Base-by-base conservation (phyloP, 2,113 vertebrate species). In the Actenoides lindsayi region DNA sequence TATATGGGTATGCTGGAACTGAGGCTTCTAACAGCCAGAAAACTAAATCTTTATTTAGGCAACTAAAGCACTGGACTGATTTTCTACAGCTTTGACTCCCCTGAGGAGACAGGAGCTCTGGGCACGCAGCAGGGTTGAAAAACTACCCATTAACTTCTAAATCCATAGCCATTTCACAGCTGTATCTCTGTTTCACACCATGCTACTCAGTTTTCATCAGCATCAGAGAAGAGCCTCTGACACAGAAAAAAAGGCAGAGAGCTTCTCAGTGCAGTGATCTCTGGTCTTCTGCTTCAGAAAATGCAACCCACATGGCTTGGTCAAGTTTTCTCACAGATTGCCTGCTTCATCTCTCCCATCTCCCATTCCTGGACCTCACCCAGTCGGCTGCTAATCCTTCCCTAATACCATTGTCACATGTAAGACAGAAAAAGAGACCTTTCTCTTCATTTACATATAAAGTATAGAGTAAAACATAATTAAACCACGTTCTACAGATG, bases 401-500 rank as follows among this genome's bases (percentile, higher is more conserved):
- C 25, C 51, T 53, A 56, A 68, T 46, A 37, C 2, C 3, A 0
- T 8, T 67, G 23, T 30, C 31, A 6, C 56, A 65, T 11, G 11
- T 74, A 62, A 95, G 68, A 73, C 7, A 63, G 79, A 88, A 87
- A 77, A 30, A 50, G 11, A 74, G 13, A 87, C 20, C 6, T 24
- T 87, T 94, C 51, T 75, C 41, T 95, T 96, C 69, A 95, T 97
- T 97, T 96, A 93, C 76, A 90, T 96, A 86, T 59, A 71, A 39
- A 92, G 77, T 83, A 84, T 53, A 80, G 57, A 94, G 90, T 96
- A 96, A 97, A 89, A 82, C 89, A 63, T 96, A 97, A 97, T 97
- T 96, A 97, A 97, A 91, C 76, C 85, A 87, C 73, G 20, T 76
- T 80, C 59, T 94, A 95, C 92, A 96, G 94, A 96, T 93, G 91